A percentile compares a stretch with the other conserved stretches of the same genome.
Evolutionary conservation across 1,140 invertebrate species (phyloP).

Genomic region (Meloidogyne exigua): DNA sequence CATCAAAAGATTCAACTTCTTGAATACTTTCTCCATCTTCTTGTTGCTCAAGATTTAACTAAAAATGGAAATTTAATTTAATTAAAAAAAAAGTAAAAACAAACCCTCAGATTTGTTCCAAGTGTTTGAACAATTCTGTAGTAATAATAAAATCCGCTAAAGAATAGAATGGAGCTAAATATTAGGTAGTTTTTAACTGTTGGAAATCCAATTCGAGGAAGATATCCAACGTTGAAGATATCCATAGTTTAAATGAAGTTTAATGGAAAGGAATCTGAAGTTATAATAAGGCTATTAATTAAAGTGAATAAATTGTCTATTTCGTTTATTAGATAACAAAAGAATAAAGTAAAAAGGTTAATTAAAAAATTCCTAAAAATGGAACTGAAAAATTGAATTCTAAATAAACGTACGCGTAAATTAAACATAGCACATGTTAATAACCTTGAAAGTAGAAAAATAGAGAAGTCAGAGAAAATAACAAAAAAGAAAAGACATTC

Average conservation of each 20-base stretch:
- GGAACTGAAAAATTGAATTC: too few relatives aligned
- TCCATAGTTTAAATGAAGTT: neutral
- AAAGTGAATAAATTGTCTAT: too few relatives aligned
- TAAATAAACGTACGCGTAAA: too few relatives aligned
- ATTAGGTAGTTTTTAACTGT: conserved; percentile 33
- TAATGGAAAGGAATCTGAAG: too few relatives aligned
- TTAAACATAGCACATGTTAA: too few relatives aligned
- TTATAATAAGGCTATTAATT: too few relatives aligned
- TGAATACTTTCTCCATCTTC: neutral
- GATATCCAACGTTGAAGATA: neutral
- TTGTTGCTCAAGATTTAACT: neutral
- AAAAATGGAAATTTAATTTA: conserved; percentile 5
- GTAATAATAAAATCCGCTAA: conserved; percentile 25
- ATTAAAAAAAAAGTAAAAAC: conserved; percentile 12
- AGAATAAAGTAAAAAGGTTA: too few relatives aligned
- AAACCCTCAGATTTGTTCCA: neutral
- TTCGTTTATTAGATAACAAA: too few relatives aligned
- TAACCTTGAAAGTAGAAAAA: too few relatives aligned
- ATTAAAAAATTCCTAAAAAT: too few relatives aligned
- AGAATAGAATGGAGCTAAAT: conserved; percentile 29
- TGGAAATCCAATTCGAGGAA: conserved; percentile 19
- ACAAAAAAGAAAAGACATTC: too few relatives aligned
- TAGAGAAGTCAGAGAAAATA: too few relatives aligned
- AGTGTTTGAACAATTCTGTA: conserved; percentile 26
- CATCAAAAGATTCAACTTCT: conserved; percentile 5